phyloP scores from a whole-genome alignment of 2,888 invertebrate genomes.

The Perdita meconis region DNA sequence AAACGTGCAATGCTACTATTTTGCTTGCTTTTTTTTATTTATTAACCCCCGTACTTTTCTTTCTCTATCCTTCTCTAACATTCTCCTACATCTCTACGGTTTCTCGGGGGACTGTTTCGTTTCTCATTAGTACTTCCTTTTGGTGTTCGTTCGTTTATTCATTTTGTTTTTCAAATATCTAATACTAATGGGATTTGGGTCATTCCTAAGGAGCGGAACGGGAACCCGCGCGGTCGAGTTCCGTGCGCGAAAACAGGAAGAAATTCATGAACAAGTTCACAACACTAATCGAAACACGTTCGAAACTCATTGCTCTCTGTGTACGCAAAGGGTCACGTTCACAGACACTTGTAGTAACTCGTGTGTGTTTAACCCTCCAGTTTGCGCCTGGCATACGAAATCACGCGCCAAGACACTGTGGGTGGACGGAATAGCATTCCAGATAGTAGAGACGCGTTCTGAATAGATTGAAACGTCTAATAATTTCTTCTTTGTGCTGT shows the following conservation, averaged over 20 bases:
- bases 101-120: slow-evolving; percentile 63
- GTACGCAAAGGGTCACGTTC: not conserved
- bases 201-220: not conserved
- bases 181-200: slow-evolving; percentile 19
- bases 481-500: too few relatives aligned
- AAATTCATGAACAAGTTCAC: not conserved
- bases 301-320: not conserved
- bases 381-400: slow-evolving; percentile 28
- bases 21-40: slow-evolving; percentile 82
- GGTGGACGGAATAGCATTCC: slow-evolving; percentile 9
- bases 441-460: too few relatives aligned
- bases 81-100: slow-evolving; percentile 68
- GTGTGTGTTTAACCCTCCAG: slow-evolving; percentile 34
- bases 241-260: not conserved
- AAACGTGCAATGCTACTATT: slow-evolving; percentile 80
- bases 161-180: slow-evolving; percentile 5
- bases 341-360: not conserved
- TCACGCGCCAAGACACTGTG: not conserved
- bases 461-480: too few relatives aligned
- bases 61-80: slow-evolving; percentile 76
- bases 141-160: slow-evolving; percentile 22
- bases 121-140: slow-evolving; percentile 8
- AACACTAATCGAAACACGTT: not conserved
- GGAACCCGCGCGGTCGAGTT: not conserved
- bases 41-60: slow-evolving; percentile 77